Conservation (phyloP, 1,140 invertebrate genomes). For the Oryctes rhinoceros region DNA sequence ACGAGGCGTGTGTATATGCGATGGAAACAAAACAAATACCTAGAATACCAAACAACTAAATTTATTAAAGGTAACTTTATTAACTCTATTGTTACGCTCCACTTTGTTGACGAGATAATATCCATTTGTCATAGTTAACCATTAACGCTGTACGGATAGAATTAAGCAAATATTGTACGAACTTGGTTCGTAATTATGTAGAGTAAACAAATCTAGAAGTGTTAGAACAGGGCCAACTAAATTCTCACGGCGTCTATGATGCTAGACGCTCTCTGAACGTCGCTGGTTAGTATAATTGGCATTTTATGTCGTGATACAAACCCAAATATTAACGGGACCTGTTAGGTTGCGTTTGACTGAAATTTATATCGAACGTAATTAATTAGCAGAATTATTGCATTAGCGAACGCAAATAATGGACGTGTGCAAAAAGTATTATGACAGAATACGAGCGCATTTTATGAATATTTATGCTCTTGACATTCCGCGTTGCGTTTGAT, state of each 20-base stretch:
- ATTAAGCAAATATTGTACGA: background rate
- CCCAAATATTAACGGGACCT: background rate
- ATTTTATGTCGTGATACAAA: background rate
- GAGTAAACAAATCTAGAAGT: background rate
- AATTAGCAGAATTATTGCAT: background rate
- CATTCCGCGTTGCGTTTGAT: too few relatives aligned
- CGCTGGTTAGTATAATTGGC: background rate
- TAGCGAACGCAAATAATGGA: background rate
- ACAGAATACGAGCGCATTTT: too few relatives aligned
- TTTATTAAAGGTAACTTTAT: background rate
- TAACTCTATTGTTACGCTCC: background rate
- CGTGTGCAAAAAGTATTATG: background rate
- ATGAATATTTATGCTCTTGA: too few relatives aligned
- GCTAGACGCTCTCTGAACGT: background rate
- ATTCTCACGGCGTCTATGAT: background rate
- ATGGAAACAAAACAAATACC: background rate
- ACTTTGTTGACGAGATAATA: background rate
- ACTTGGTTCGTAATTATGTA: background rate
- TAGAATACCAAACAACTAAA: background rate
- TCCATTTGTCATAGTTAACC: background rate
- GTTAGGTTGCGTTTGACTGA: background rate
- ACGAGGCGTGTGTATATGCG: background rate
- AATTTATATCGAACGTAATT: background rate
- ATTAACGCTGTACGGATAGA: background rate
- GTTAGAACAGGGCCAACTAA: background rate